Conservation (phyloP, 1,140 invertebrate species). For the Drosophila ercepeae region DNA sequence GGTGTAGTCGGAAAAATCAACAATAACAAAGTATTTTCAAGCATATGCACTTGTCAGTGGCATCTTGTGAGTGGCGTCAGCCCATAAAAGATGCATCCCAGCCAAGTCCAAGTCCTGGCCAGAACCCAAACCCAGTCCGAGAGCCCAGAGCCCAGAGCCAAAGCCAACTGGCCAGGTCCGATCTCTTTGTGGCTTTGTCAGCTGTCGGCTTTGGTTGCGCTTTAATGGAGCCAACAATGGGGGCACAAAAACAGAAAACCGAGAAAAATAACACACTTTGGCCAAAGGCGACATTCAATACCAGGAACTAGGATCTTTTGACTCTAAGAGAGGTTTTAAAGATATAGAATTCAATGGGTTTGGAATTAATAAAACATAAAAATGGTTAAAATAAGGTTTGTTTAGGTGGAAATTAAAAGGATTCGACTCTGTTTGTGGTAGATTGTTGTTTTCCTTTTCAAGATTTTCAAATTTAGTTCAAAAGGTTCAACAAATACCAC, state of each 20-base stretch:
- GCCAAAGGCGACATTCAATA: neutral
- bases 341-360: too few relatives aligned
- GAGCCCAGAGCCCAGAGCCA: neutral
- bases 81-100: conserved; percentile 36
- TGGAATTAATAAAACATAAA: too few relatives aligned
- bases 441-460: too few relatives aligned
- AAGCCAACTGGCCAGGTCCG: neutral
- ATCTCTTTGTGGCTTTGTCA: conserved; percentile 22
- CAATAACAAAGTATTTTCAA: conserved; percentile 40
- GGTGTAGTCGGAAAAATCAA: conserved; percentile 18
- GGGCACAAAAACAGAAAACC: neutral
- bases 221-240: conserved; percentile 14
- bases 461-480: too few relatives aligned
- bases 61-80: conserved; percentile 33
- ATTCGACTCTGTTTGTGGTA: too few relatives aligned
- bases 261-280: neutral
- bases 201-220: conserved; percentile 36
- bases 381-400: too few relatives aligned
- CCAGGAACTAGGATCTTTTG: neutral
- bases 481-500: too few relatives aligned
- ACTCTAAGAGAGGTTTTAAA: neutral
- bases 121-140: neutral
- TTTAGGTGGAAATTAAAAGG: too few relatives aligned
- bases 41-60: conserved; percentile 45
- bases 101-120: too few relatives aligned